A percentile compares a stretch with the other conserved stretches of the same genome.
These are phyloP conservation scores for Sturnus vulgaris DNA, from an alignment of 2,113 vertebrate species.

Conservation along the genomic window DNA sequence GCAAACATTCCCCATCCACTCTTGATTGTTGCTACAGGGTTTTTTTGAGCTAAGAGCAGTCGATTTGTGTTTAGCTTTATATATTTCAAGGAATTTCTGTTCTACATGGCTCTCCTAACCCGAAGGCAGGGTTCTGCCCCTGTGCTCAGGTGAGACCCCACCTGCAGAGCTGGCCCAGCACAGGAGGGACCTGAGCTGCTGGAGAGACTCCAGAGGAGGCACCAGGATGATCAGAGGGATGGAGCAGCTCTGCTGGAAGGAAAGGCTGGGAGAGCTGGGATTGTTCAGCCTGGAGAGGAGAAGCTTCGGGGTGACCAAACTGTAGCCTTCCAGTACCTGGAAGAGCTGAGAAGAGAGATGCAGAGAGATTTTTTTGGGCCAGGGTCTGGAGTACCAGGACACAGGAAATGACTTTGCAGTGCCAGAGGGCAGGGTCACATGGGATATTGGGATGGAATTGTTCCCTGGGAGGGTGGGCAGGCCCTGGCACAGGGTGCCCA, in stretches of 20 bases:
- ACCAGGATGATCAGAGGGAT: background rate
- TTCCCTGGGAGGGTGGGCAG: background rate
- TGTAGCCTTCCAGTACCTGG: fast-evolving
- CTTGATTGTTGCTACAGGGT: background rate
- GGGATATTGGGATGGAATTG: background rate
- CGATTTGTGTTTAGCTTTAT: background rate
- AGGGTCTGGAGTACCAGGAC: fast-evolving
- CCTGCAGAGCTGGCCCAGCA: background rate
- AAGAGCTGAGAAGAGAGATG: fast-evolving
- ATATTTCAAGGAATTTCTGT: background rate
- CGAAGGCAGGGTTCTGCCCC: background rate
- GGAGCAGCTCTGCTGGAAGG: background rate
- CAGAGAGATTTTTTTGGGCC: fast-evolving
- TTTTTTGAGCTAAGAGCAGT: too few species aligned
- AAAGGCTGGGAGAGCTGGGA: background rate
- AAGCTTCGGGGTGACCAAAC: fast-evolving
- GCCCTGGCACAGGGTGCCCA: background rate
- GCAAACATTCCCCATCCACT: fast-evolving
- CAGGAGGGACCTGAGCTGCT: background rate
- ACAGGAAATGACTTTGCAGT: background rate
- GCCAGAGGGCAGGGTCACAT: fast-evolving
- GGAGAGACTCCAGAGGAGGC: background rate
- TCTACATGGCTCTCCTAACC: fast-evolving
- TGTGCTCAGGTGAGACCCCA: background rate
- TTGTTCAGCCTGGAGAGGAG: background rate